phyloP scores from a whole-genome alignment of 2,113 vertebrate species.

The Saimiri boliviensis region DNA sequence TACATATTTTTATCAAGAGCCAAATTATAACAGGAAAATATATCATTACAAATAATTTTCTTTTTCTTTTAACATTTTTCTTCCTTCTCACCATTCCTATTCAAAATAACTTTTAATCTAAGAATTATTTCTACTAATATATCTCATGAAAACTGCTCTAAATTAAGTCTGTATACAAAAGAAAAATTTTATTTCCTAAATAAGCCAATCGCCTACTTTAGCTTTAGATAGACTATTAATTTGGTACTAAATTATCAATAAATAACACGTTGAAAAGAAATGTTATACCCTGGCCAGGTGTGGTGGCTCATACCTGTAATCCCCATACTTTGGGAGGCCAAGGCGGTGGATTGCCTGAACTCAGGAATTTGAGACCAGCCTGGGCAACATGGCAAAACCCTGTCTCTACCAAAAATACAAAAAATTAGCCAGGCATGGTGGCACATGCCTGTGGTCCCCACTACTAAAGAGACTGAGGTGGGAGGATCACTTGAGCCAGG shows the following conservation, averaged over 20 bases:
- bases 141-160: constrained; percentile 1
- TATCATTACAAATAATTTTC: background rate
- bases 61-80: too few species aligned
- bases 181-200: constrained; percentile 38
- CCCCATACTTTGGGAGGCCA: too few species aligned
- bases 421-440: too few species aligned
- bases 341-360: too few species aligned
- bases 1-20: constrained; percentile 18
- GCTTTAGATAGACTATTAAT: constrained; percentile 1
- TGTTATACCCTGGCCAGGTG: background rate
- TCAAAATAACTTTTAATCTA: background rate
- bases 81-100: too few species aligned
- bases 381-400: too few species aligned
- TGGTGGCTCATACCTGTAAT: too few species aligned
- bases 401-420: too few species aligned
- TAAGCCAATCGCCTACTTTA: constrained; percentile 4
- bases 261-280: constrained; percentile 19
- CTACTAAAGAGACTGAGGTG: too few species aligned
- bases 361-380: too few species aligned
- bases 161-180: constrained; percentile 35
- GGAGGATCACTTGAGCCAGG: too few species aligned
- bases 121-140: constrained; percentile 28
- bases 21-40: constrained; percentile 1
- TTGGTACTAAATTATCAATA: constrained; percentile 14
- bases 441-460: too few species aligned